Conservation (phyloP, 2,113 vertebrate genomes). For the Aplodontia rufa region DNA sequence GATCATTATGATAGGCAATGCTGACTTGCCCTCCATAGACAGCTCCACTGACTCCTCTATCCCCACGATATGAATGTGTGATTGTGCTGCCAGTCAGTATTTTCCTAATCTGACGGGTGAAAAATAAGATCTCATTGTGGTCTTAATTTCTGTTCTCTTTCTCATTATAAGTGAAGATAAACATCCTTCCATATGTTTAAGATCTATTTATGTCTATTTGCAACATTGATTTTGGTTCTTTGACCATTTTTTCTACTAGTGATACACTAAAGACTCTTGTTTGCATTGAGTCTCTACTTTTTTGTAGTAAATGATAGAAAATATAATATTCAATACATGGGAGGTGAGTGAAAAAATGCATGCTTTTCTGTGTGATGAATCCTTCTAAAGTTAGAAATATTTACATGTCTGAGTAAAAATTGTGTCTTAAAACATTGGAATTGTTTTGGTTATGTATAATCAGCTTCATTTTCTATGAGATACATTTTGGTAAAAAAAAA, state of each 20-base stretch:
- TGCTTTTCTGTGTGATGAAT: too few species aligned
- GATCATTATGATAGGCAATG: neutral
- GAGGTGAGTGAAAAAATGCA: too few species aligned
- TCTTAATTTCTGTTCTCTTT: too few species aligned
- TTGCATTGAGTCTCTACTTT: too few species aligned
- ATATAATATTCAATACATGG: too few species aligned
- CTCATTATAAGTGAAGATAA: neutral
- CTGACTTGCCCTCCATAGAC: neutral
- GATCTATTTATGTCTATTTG: neutral
- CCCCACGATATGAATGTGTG: neutral
- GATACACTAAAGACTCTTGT: too few species aligned
- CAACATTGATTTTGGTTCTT: neutral
- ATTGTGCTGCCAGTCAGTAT: fast-evolving
- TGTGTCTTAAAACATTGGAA: neutral
- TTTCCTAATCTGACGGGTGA: neutral
- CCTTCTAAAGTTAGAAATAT: neutral
- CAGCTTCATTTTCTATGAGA: neutral
- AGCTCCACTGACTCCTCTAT: fast-evolving
- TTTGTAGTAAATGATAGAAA: too few species aligned
- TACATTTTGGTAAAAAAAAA: too few species aligned
- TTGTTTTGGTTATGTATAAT: neutral
- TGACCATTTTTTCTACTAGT: too few species aligned
- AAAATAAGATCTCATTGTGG: neutral
- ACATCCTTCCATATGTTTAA: neutral
- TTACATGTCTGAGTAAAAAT: neutral